A percentile compares a stretch with the other conserved stretches of the same genome.
These are phyloP conservation scores for Dipodomys stephensi DNA, from an alignment of 2,113 vertebrate species.

Conservation along the genomic window DNA sequence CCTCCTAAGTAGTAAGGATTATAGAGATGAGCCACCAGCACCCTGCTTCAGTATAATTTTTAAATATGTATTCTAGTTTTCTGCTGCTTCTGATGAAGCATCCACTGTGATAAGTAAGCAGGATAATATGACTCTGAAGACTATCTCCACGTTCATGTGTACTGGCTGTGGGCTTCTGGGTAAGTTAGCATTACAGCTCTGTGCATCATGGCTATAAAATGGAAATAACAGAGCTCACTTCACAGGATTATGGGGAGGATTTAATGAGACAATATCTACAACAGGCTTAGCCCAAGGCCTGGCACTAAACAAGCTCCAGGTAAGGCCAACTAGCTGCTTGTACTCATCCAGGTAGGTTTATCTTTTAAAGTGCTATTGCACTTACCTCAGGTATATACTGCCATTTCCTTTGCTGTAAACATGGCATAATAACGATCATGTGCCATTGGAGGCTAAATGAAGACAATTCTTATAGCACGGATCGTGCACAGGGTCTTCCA, in stretches of 20 bases:
- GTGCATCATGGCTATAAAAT: neutral
- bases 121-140: neutral
- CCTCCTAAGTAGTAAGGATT: too few species aligned
- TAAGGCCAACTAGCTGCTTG: neutral
- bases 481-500: neutral
- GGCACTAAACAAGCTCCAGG: neutral
- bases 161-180: neutral
- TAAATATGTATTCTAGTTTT: conserved; percentile 20
- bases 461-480: neutral
- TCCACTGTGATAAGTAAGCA: neutral
- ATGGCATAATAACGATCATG: neutral
- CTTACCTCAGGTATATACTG: neutral
- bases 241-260: neutral
- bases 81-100: conserved; percentile 30
- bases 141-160: neutral
- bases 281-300: neutral
- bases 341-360: neutral
- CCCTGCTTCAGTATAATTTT: neutral
- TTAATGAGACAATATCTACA: neutral
- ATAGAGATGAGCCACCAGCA: too few species aligned
- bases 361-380: neutral
- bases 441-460: neutral
- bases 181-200: neutral
- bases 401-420: neutral
- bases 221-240: neutral